Evolutionary conservation across 2,797 vertebrate genomes (phyloP), one percentile per base, ranked within the genome.

Genomic region (Sebastes hubbsi): DNA sequence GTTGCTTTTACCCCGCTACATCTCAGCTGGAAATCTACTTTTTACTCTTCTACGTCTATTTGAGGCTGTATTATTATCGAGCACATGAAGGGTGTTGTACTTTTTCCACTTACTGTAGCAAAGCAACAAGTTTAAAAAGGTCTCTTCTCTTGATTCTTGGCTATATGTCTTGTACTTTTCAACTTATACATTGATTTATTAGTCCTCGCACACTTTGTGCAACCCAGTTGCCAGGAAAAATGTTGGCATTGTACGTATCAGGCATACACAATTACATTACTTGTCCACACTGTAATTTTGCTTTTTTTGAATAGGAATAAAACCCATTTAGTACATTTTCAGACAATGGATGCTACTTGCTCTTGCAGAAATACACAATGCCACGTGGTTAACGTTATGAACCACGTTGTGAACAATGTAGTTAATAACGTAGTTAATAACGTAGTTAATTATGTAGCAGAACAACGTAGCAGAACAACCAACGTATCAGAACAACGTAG

Each of bases 391-490:
- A 54, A 54, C 20, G 13, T 38, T 38, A 14, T 38, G 12, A 38
- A 38, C 12, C 36, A 38, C 36, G 36, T 38, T 38, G 36, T 38
- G 36, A 14, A 38, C 36, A 14, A 38, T 0, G 13, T 38, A 0
- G 36, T 38, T 14, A 0, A 38, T 6, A 38, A 38, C 36, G 5
- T 38, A 13, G 34, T 29, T 29, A 8, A 32, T 6, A 38, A 38
- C 36, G 5, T 38, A 13, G 34, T 29, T 29, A 8, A 32, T n/a
- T n/a, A n/a, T n/a, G n/a, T n/a, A n/a, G 2, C 42, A 2, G 2
- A 30, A 32, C 8, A 32, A 32, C 30, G 24, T 24, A 24, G 2
- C 1, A 32, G 8, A 32, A 32, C 30, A 32, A 32, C 30, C 30
- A 32, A 32, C 30, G 8, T 30, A 30, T 1, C 29, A 29, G 29